Evolutionary conservation across 2,888 invertebrate species (phyloP).

Genomic region (Ophion ventricosus): DNA sequence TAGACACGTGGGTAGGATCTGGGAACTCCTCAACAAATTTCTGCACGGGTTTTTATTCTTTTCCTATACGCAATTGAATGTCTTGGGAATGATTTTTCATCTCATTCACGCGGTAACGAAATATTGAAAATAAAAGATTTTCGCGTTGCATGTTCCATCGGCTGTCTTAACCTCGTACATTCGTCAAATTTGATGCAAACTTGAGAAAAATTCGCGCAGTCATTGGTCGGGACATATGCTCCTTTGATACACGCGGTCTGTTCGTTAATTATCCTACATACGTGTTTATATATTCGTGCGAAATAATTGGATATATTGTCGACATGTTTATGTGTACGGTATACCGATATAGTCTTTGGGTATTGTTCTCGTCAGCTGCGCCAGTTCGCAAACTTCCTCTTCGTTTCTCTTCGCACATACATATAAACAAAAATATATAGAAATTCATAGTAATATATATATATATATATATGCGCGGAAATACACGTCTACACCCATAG

Average conservation of each 20-base stretch:
- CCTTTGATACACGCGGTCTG: too few relatives aligned
- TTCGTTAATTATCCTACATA: conserved; percentile 50
- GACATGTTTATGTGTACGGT: conserved; percentile 57
- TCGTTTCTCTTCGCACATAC: conserved; percentile 14
- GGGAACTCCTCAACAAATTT: too few relatives aligned
- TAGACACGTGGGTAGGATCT: too few relatives aligned
- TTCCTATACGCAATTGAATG: too few relatives aligned
- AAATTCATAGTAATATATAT: neutral
- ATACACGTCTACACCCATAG: conserved; percentile 10
- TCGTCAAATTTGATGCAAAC: too few relatives aligned
- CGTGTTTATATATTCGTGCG: conserved; percentile 36
- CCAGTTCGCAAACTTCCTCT: conserved; percentile 65
- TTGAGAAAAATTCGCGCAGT: neutral
- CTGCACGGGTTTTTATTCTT: too few relatives aligned
- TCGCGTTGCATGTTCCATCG: too few relatives aligned
- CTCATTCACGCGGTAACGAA: too few relatives aligned
- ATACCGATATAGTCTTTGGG: conserved; percentile 44
- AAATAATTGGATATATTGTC: conserved; percentile 61
- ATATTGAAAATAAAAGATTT: too few relatives aligned
- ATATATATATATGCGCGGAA: neutral
- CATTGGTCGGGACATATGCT: too few relatives aligned
- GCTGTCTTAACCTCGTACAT: too few relatives aligned
- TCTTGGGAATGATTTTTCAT: too few relatives aligned
- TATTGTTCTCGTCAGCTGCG: conserved; percentile 69
- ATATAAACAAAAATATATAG: neutral